These are phyloP conservation scores for Zaprionus kolodkinae DNA, from an alignment of 1,140 invertebrate species.

Conservation along the genomic window DNA sequence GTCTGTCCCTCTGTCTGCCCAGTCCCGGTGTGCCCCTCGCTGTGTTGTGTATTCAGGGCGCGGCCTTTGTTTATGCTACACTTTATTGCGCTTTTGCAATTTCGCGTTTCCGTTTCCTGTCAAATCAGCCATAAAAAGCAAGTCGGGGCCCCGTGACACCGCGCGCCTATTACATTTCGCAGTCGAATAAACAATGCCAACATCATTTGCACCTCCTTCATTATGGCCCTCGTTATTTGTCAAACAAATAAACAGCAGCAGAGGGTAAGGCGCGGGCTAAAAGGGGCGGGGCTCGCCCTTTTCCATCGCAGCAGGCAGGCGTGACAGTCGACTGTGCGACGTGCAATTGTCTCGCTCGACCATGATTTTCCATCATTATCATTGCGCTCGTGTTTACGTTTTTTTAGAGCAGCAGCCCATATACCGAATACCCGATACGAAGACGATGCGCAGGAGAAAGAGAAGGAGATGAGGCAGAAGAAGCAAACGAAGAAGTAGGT, in stretches of 20 bases:
- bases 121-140: constrained; percentile 80
- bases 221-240: constrained; percentile 81
- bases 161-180: constrained; percentile 81
- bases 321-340: constrained; percentile 52
- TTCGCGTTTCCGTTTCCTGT: constrained; percentile 81
- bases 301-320: constrained; percentile 20
- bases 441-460: not conserved
- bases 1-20: not conserved
- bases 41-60: constrained; percentile 63
- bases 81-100: constrained; percentile 82
- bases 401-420: constrained; percentile 53
- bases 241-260: constrained; percentile 73
- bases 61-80: constrained; percentile 81
- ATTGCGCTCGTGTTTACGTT: constrained; percentile 77
- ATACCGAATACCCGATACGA: constrained; percentile 27
- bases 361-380: constrained; percentile 82
- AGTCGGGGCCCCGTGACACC: constrained; percentile 69
- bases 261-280: not conserved
- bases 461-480: not conserved
- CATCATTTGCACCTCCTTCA: constrained; percentile 82
- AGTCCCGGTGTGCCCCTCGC: constrained; percentile 17
- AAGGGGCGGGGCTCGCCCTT: not conserved
- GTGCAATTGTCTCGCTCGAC: constrained; percentile 74
- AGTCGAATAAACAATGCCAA: constrained; percentile 82
- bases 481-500: not conserved